phyloP scores from a whole-genome alignment of 2,888 invertebrate genomes.

The Slavum lentiscoides region DNA sequence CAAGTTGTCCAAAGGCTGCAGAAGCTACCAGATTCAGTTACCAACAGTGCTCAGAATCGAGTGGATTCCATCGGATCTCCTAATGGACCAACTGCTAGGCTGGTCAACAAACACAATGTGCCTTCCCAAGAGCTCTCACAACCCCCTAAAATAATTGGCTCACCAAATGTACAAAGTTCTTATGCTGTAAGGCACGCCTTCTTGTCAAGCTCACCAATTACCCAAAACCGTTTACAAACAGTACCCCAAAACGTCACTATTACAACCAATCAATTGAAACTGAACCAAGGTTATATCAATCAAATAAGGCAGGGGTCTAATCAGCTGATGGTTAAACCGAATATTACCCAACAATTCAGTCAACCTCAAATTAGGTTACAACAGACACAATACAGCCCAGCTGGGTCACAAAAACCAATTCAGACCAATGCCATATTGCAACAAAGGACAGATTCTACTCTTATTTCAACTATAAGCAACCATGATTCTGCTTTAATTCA shows the following conservation, averaged over 20 bases:
- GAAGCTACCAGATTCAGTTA: constrained; percentile 48
- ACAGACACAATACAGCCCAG: constrained; percentile 46
- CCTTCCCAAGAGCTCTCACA: constrained; percentile 52
- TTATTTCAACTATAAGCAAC: constrained; percentile 19
- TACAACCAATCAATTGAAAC: constrained; percentile 48
- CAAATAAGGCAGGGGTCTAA: constrained; percentile 45
- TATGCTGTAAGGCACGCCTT: constrained; percentile 47
- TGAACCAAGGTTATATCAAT: constrained; percentile 50
- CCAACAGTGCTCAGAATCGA: constrained; percentile 53
- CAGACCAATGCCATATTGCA: constrained; percentile 49
- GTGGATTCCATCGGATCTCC: constrained; percentile 52
- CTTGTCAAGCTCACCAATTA: constrained; percentile 41
- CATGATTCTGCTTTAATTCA: constrained; percentile 30
- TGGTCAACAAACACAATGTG: constrained; percentile 50
- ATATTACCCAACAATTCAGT: constrained; percentile 37
- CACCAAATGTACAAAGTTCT: constrained; percentile 51
- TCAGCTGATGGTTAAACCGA: constrained; percentile 35
- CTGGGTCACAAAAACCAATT: constrained; percentile 46
- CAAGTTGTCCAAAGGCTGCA: constrained; percentile 54
- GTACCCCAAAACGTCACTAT: constrained; percentile 51
- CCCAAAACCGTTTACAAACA: constrained; percentile 48
- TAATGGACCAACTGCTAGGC: constrained; percentile 47
- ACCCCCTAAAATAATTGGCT: constrained; percentile 35
- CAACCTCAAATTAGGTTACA: constrained; percentile 50
- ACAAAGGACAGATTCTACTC: constrained; percentile 49